These are phyloP conservation scores for Cyphomyrmex costatus DNA, from an alignment of 1,140 invertebrate species.

Conservation along the genomic window DNA sequence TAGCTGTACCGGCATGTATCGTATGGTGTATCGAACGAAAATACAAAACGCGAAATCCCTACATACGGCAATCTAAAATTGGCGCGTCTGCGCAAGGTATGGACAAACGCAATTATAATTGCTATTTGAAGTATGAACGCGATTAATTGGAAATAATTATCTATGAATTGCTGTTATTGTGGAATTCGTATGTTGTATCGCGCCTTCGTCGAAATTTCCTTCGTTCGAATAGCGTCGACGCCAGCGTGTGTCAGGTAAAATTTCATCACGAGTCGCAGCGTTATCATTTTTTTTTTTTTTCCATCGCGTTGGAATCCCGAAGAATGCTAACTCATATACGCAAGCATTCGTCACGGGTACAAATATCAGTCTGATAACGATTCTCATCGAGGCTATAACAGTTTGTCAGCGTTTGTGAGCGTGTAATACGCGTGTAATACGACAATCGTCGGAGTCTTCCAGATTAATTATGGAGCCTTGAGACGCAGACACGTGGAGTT, in stretches of 20 bases:
- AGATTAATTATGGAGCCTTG: constrained; percentile 59
- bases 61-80: constrained; percentile 10
- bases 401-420: neutral
- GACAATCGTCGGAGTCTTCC: neutral
- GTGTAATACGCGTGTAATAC: neutral
- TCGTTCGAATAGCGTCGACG: neutral
- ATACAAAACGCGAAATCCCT: neutral
- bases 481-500: constrained; percentile 15
- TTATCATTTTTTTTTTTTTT: constrained; percentile 15
- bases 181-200: neutral
- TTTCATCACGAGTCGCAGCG: constrained; percentile 1
- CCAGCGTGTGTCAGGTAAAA: neutral
- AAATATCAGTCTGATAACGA: constrained; percentile 52
- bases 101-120: neutral
- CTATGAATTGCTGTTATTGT: neutral
- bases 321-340: constrained; percentile 19
- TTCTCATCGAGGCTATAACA: constrained; percentile 22
- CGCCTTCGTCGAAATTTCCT: neutral
- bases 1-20: neutral
- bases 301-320: neutral
- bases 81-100: neutral
- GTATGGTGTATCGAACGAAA: constrained; percentile 38
- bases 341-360: constrained; percentile 14
- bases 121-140: neutral
- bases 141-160: constrained; percentile 15